Evolutionary conservation across 1,140 invertebrate genomes (phyloP).

Genomic region (Apis dorsata): DNA sequence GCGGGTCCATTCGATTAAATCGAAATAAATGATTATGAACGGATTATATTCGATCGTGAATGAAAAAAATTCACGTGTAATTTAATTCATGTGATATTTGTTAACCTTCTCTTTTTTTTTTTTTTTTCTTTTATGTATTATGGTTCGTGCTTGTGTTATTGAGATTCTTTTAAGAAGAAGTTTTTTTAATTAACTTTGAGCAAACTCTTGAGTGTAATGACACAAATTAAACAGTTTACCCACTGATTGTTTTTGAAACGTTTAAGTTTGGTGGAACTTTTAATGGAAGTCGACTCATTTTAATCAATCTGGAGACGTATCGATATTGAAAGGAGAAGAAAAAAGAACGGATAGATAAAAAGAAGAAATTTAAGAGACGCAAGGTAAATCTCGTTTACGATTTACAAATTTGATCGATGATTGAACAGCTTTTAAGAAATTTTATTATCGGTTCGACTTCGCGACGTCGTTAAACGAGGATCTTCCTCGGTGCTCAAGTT

Average conservation of each 20-base stretch:
- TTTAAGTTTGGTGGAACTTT: neutral
- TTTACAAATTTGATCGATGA: neutral
- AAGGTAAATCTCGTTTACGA: neutral
- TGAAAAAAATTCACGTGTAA: too few species aligned
- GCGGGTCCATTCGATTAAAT: too few species aligned
- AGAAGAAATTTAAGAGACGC: neutral
- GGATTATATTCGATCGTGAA: too few species aligned
- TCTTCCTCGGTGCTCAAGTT: neutral
- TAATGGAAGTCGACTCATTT: neutral
- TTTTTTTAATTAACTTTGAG: too few species aligned
- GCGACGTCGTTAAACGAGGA: neutral
- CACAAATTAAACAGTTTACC: slow-evolving; percentile 1
- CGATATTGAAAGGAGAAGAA: neutral
- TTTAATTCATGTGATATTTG: too few species aligned
- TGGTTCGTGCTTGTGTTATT: too few species aligned
- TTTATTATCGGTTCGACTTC: slow-evolving; percentile 3
- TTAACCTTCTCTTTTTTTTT: too few species aligned
- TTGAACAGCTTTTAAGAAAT: neutral
- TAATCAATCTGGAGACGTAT: neutral
- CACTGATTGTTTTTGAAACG: neutral
- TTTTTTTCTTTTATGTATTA: too few species aligned
- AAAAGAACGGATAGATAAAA: neutral
- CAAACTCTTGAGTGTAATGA: too few species aligned
- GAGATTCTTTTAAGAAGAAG: too few species aligned
- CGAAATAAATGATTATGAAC: too few species aligned